Percentiles rank a stretch among this genome's conserved stretches.
phyloP scores from a whole-genome alignment of 2,797 vertebrate species.

The Mormyrops boulengeri region DNA sequence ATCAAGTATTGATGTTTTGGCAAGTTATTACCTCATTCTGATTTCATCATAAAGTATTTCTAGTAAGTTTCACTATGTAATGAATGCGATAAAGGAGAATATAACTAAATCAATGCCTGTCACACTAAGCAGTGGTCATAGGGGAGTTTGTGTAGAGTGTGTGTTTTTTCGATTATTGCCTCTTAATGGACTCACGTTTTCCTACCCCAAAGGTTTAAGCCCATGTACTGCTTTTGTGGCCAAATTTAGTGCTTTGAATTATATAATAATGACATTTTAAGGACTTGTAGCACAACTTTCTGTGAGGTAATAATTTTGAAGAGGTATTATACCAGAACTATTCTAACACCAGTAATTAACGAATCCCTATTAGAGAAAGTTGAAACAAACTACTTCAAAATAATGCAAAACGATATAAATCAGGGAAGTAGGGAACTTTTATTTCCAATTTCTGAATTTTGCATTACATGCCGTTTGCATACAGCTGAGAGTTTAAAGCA shows the following conservation, averaged over 20 bases:
- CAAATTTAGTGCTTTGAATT: neutral
- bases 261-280: neutral
- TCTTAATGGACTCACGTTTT: neutral
- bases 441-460: neutral
- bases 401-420: neutral
- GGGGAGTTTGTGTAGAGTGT: neutral
- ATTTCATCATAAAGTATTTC: neutral
- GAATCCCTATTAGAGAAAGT: neutral
- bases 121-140: neutral
- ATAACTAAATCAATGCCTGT: neutral
- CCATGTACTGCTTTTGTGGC: neutral
- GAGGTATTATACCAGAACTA: neutral
- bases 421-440: neutral
- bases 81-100: neutral
- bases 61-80: neutral
- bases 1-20: neutral
- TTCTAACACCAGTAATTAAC: neutral
- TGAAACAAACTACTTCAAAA: neutral
- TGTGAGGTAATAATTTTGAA: neutral
- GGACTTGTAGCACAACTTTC: neutral
- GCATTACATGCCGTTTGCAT: neutral
- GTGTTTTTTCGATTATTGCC: neutral
- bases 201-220: neutral
- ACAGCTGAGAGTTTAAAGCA: neutral
- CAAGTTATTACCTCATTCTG: neutral